These are phyloP conservation scores for Spodoptera littoralis DNA, from an alignment of 2,888 invertebrate genomes.

Conservation along the genomic window DNA sequence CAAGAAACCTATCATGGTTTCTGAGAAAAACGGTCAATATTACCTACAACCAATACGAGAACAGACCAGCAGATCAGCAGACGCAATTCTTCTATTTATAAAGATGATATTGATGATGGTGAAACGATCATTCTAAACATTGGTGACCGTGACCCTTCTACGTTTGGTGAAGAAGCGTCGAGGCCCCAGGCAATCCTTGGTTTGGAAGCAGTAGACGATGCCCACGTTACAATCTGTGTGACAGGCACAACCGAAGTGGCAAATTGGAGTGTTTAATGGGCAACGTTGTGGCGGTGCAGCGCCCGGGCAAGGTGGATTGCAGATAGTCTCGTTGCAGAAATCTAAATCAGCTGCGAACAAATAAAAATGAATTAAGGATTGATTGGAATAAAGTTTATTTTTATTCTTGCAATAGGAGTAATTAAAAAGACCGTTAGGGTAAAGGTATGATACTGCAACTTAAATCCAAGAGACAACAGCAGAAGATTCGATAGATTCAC, in stretches of 20 bases:
- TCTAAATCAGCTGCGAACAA: constrained; percentile 18
- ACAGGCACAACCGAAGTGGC: constrained; percentile 66
- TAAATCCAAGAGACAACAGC: too few relatives aligned
- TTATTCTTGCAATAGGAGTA: too few relatives aligned
- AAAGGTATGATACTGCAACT: too few relatives aligned
- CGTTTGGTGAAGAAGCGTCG: constrained; percentile 44
- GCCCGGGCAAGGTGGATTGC: constrained; percentile 61
- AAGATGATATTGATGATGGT: background rate
- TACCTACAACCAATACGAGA: too few relatives aligned
- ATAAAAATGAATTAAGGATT: background rate
- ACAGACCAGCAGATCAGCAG: background rate
- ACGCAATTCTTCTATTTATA: background rate
- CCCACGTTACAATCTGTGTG: constrained; percentile 55
- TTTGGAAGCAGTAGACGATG: constrained; percentile 60
- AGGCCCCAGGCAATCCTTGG: constrained; percentile 55
- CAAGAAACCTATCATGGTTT: too few relatives aligned
- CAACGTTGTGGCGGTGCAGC: constrained; percentile 63
- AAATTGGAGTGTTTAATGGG: constrained; percentile 59
- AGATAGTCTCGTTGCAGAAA: constrained; percentile 60
- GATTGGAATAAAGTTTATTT: too few relatives aligned
- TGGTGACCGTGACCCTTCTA: constrained; percentile 22
- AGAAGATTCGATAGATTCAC: background rate
- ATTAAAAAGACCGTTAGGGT: too few relatives aligned
- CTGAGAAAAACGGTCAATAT: too few relatives aligned
- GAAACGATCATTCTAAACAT: background rate